Conservation (phyloP, 2,113 vertebrate genomes). For the Rhea americana region DNA sequence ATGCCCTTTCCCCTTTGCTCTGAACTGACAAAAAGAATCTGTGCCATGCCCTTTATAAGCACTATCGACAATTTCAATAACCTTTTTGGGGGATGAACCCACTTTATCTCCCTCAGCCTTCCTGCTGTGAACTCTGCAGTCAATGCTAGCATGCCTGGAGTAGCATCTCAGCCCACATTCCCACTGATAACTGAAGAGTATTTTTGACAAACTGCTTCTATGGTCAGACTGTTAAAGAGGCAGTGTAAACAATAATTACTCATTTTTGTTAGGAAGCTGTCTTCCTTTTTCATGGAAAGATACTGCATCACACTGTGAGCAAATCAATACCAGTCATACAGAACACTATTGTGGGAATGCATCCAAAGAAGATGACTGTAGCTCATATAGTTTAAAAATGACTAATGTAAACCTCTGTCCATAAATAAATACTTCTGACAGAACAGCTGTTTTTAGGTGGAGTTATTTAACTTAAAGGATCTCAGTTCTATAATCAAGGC, state of each 20-base stretch:
- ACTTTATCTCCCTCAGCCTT: not conserved
- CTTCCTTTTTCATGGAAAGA: conserved; percentile 20
- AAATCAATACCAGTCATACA: not conserved
- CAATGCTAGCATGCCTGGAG: not conserved
- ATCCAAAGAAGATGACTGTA: not conserved
- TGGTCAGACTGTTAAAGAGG: conserved; percentile 24
- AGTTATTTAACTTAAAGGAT: not conserved
- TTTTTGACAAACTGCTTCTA: conserved; percentile 7
- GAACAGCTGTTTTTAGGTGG: not conserved
- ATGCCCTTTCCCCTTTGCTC: not conserved
- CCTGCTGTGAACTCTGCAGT: not conserved
- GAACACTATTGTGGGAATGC: not conserved
- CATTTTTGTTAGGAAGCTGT: conserved; percentile 35
- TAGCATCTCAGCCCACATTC: not conserved
- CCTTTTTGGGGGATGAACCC: not conserved
- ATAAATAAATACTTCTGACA: conserved; percentile 29
- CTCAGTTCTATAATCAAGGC: not conserved
- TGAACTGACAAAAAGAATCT: not conserved
- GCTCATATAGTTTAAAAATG: not conserved
- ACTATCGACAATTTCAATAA: not conserved
- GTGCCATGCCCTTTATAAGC: not conserved
- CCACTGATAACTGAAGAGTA: not conserved
- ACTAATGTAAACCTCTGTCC: not conserved
- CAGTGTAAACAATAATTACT: conserved; percentile 17
- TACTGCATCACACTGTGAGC: not conserved